phyloP scores from a whole-genome alignment of 2,888 invertebrate species.

The Drosophila melanosoma region DNA sequence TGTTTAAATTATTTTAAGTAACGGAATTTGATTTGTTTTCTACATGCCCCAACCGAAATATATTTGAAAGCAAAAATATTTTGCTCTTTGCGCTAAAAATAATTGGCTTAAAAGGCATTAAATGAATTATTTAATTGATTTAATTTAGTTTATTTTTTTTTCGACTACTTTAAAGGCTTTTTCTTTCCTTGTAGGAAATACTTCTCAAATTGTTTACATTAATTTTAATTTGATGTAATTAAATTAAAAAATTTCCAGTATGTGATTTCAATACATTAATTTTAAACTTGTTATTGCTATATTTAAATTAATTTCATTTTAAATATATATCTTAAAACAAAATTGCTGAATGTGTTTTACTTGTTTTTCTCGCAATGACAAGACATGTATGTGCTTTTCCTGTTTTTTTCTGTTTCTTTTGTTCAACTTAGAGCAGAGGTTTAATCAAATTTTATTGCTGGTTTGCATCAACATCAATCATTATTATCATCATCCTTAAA shows the following conservation, averaged over 20 bases:
- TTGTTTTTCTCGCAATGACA: conserved; percentile 54
- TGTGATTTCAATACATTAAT: conserved; percentile 32
- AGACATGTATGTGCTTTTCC: conserved; percentile 35
- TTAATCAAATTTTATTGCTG: conserved; percentile 26
- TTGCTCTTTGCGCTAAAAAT: conserved; percentile 45
- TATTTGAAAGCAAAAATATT: conserved; percentile 30
- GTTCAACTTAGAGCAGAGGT: conserved; percentile 13
- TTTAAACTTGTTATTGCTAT: conserved; percentile 42
- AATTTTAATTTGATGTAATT: conserved; percentile 46
- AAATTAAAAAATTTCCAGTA: conserved; percentile 39
- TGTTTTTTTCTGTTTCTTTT: conserved; percentile 22
- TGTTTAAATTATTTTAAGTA: conserved; percentile 65
- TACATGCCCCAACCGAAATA: conserved; percentile 33
- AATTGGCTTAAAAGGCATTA: conserved; percentile 67
- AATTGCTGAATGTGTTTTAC: conserved; percentile 79
- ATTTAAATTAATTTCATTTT: conserved; percentile 66
- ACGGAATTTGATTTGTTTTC: conserved; percentile 59
- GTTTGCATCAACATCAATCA: conserved; percentile 11
- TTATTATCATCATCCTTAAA: conserved; percentile 28
- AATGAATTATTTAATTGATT: conserved; percentile 54
- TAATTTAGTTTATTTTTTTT: conserved; percentile 51
- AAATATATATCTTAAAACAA: conserved; percentile 79
- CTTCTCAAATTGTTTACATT: conserved; percentile 74
- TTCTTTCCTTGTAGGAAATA: conserved; percentile 83
- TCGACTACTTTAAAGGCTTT: conserved; percentile 81